A percentile compares a stretch with the other conserved stretches of the same genome.
These are phyloP conservation scores for Pyrocephalus nanus DNA, from an alignment of 2,797 vertebrate species.

Conservation along the genomic window DNA sequence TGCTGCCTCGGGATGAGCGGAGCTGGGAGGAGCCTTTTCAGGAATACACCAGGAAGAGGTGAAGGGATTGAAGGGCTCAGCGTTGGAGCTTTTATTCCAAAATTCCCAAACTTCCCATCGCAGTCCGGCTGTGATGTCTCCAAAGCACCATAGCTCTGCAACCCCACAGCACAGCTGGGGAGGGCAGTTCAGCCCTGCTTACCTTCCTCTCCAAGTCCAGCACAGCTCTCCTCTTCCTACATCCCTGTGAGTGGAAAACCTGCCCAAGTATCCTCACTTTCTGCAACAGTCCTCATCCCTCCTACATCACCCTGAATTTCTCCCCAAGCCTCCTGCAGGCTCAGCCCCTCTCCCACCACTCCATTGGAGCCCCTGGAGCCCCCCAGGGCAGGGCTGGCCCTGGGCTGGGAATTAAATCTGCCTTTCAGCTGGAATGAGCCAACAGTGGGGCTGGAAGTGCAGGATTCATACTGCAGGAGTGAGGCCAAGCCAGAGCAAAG, in stretches of 20 bases:
- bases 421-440: background rate
- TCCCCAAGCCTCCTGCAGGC: background rate
- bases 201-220: background rate
- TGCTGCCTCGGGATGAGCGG: fast-evolving
- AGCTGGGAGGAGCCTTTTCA: background rate
- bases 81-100: background rate
- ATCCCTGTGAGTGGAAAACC: background rate
- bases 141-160: background rate
- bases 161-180: fast-evolving
- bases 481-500: background rate
- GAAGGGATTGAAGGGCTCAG: background rate
- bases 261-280: background rate
- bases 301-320: background rate
- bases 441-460: fast-evolving
- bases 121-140: fast-evolving
- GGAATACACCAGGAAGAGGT: background rate
- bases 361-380: fast-evolving
- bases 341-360: background rate
- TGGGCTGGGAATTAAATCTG: background rate
- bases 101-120: background rate
- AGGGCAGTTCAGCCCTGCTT: background rate
- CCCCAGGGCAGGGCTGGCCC: background rate
- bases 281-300: background rate
- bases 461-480: background rate
- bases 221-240: background rate